These are phyloP conservation scores for pig (Sus scrofa) DNA, from an alignment of 2,113 vertebrate genomes.

Conservation along the genomic window T2T-Sscrofa CM000826.6:127020501-127021000, in stretches of 20 bases:
- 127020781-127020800: not conserved
- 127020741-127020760: slow-evolving; percentile 43
- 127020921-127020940: not conserved
- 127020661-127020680: slow-evolving; percentile 63
- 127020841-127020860: not conserved
- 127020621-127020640: not conserved
- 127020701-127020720: slow-evolving; percentile 25
- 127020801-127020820: not conserved
- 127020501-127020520: not conserved
- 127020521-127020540: not conserved
- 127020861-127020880: not conserved
- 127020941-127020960: not conserved
- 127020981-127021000: not conserved
- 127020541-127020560: not conserved
- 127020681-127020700: slow-evolving; percentile 44
- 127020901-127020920: not conserved
- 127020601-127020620: not conserved
- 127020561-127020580: not conserved
- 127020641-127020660: not conserved
- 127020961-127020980: not conserved
- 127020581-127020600: not conserved
- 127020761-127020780: not conserved
- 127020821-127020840: not conserved
- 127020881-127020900: not conserved
- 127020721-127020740: slow-evolving; percentile 44